These are phyloP conservation scores for Bombus huntii DNA, from an alignment of 1,140 invertebrate species.

Conservation along the genomic window DNA sequence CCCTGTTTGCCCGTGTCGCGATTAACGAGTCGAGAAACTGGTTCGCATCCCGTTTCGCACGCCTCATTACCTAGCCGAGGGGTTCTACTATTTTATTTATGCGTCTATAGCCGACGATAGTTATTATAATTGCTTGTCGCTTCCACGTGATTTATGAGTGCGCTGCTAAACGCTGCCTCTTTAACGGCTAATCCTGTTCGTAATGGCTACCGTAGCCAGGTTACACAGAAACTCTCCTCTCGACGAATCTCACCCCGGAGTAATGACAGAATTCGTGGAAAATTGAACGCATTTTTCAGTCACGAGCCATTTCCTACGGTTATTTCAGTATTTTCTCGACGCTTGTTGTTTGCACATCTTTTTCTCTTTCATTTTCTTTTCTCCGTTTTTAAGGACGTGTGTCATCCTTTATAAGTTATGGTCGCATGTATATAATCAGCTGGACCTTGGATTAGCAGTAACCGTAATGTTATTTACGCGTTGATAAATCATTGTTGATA, in stretches of 20 bases:
- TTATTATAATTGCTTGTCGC: conserved; percentile 80
- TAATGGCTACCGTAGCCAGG: conserved; percentile 67
- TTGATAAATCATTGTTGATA: too few relatives aligned
- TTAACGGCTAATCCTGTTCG: conserved; percentile 75
- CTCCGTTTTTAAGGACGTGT: neutral
- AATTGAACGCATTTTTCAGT: conserved; percentile 9
- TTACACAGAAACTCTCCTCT: conserved; percentile 20
- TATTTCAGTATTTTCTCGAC: neutral
- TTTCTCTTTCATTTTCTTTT: too few relatives aligned
- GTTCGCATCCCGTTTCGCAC: conserved; percentile 63
- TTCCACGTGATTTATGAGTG: conserved; percentile 76
- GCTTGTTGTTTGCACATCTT: neutral
- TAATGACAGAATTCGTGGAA: conserved; percentile 21
- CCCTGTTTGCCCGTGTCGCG: conserved; percentile 47
- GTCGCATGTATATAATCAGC: too few relatives aligned
- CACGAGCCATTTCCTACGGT: conserved; percentile 5
- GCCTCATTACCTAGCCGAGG: conserved; percentile 75
- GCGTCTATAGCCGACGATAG: conserved; percentile 72
- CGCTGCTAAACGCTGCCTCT: conserved; percentile 72
- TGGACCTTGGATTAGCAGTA: too few relatives aligned
- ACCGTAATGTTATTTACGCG: too few relatives aligned
- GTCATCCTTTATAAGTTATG: neutral
- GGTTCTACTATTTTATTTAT: conserved; percentile 77
- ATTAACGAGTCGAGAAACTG: conserved; percentile 65
- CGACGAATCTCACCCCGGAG: neutral